Evolutionary conservation across 2,888 invertebrate genomes (phyloP).

Genomic region (Agonum fuliginosum): DNA sequence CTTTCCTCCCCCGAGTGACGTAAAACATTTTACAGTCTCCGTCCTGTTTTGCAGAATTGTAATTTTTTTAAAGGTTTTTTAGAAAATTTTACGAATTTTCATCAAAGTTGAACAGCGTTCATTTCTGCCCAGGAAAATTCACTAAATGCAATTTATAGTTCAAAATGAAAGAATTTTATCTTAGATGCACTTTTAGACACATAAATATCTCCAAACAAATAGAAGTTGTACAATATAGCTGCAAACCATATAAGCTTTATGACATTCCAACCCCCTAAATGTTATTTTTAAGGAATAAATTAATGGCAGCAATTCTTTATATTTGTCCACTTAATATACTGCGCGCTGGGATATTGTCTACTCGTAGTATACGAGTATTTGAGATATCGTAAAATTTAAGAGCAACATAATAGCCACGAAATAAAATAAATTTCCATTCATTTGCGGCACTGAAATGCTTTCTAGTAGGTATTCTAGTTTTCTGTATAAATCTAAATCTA

Average conservation of each 20-base stretch:
- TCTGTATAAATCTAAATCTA: too few relatives aligned
- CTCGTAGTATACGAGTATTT: slow-evolving; percentile 12
- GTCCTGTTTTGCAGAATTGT: too few relatives aligned
- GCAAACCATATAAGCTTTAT: slow-evolving; percentile 42
- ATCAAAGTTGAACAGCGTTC: slow-evolving; percentile 6
- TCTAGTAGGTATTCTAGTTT: too few relatives aligned
- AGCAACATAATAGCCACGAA: slow-evolving; percentile 15
- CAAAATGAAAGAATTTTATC: slow-evolving; percentile 43
- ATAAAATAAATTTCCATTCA: slow-evolving; percentile 33
- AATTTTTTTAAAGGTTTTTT: too few relatives aligned
- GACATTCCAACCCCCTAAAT: slow-evolving; percentile 35
- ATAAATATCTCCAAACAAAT: slow-evolving; percentile 50
- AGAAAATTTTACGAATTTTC: too few relatives aligned
- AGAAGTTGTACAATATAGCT: slow-evolving; percentile 28
- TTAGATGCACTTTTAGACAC: slow-evolving; percentile 49
- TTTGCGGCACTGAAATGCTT: slow-evolving; percentile 25
- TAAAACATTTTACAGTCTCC: too few relatives aligned
- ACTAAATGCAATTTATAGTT: slow-evolving; percentile 45
- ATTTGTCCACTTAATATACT: slow-evolving; percentile 45
- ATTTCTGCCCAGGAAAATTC: not conserved
- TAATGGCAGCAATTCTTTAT: slow-evolving; percentile 47
- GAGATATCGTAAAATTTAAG: slow-evolving; percentile 29
- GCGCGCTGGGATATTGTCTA: not conserved
- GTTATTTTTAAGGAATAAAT: slow-evolving; percentile 48
- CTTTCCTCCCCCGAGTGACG: too few relatives aligned